Percentiles rank a stretch among this genome's conserved stretches.
phyloP scores from a whole-genome alignment of 2,113 vertebrate species.

The Saguinus midas region DNA sequence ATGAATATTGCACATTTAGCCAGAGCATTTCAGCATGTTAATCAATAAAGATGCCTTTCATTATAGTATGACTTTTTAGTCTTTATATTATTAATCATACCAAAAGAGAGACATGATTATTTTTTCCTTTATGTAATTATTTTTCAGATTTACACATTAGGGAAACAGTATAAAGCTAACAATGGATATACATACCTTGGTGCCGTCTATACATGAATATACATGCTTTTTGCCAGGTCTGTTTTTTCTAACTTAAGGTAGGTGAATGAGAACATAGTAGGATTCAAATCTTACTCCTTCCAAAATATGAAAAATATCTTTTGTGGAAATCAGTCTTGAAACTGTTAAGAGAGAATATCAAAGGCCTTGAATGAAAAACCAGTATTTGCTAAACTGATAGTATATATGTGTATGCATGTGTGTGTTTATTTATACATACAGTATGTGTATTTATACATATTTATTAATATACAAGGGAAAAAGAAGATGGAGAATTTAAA shows the following conservation, averaged over 20 bases:
- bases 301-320: background rate
- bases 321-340: background rate
- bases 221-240: background rate
- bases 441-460: background rate
- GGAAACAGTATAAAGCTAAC: background rate
- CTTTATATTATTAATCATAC: background rate
- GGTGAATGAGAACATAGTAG: background rate
- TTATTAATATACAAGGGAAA: background rate
- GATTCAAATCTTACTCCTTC: background rate
- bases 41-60: conserved; percentile 53
- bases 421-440: background rate
- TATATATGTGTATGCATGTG: background rate
- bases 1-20: background rate
- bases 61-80: conserved; percentile 17
- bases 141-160: background rate
- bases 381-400: background rate
- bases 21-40: conserved; percentile 21
- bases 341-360: background rate
- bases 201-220: background rate
- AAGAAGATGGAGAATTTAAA: background rate
- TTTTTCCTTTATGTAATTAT: background rate
- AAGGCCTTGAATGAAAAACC: background rate
- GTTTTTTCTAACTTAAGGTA: background rate
- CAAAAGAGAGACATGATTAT: background rate
- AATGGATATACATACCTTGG: background rate